These are phyloP conservation scores for Spongilla lacustris DNA, from an alignment of 37 sponge, comb jelly and placozoan species.

Conservation along the genomic window DNA sequence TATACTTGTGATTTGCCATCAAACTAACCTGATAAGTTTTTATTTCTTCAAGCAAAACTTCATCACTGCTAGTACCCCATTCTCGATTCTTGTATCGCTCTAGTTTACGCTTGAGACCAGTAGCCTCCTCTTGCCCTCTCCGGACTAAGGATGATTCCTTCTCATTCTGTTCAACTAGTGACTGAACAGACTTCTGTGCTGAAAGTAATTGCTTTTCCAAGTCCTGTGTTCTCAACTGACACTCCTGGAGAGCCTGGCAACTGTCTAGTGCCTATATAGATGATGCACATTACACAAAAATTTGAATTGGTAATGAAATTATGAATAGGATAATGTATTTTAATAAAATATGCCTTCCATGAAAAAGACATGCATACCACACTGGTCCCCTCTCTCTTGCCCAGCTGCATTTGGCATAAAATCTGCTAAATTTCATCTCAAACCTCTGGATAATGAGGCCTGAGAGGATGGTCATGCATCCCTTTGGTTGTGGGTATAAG, in stretches of 20 bases:
- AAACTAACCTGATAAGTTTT: constrained; percentile 78
- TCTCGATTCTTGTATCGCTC: constrained; percentile 86
- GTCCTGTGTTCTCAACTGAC: constrained; percentile 50
- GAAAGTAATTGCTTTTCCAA: constrained; percentile 48
- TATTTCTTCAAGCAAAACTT: constrained; percentile 87
- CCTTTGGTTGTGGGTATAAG: too few species aligned
- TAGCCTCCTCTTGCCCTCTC: constrained; percentile 72
- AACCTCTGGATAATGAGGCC: too few species aligned
- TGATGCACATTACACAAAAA: not conserved
- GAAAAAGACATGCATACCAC: too few species aligned
- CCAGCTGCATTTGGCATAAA: too few species aligned
- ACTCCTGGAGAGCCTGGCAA: constrained; percentile 48
- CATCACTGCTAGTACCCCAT: constrained; percentile 68
- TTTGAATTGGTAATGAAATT: too few species aligned
- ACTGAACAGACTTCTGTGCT: constrained; percentile 15
- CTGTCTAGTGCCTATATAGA: constrained; percentile 65
- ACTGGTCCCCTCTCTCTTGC: too few species aligned
- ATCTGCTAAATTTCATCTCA: too few species aligned
- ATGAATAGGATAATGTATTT: too few species aligned
- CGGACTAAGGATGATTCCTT: constrained; percentile 21
- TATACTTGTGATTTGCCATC: not conserved
- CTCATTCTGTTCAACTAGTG: constrained; percentile 63
- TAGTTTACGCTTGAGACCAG: constrained; percentile 70
- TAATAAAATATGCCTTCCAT: too few species aligned
- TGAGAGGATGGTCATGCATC: too few species aligned